phyloP scores from a whole-genome alignment of 1,140 invertebrate genomes.

The Ceratoteleas bidentatus region DNA sequence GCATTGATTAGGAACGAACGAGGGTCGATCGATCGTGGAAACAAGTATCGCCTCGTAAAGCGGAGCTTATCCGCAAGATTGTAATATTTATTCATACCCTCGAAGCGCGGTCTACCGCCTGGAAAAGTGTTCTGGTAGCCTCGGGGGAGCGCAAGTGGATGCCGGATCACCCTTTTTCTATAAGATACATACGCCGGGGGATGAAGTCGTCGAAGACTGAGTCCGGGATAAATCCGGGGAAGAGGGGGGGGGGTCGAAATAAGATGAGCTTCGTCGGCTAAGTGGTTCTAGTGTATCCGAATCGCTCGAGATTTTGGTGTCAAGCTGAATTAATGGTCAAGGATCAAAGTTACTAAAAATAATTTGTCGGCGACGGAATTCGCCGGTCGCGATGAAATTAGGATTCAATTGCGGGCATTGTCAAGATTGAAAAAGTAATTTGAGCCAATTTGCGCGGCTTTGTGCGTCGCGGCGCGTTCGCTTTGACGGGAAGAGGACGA shows the following conservation, averaged over 20 bases:
- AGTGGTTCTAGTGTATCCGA: constrained; percentile 68
- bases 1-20: constrained; percentile 57
- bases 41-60: constrained; percentile 80
- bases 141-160: constrained; percentile 77
- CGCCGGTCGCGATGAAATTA: constrained; percentile 28
- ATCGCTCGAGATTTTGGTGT: constrained; percentile 40
- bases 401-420: constrained; percentile 45
- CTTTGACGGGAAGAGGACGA: constrained; percentile 13
- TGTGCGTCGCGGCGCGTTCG: constrained; percentile 30
- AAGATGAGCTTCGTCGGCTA: constrained; percentile 69
- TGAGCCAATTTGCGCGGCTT: constrained; percentile 28
- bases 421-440: constrained; percentile 52
- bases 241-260: constrained; percentile 58
- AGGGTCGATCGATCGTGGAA: constrained; percentile 75
- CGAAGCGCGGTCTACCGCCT: constrained; percentile 70
- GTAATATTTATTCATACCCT: constrained; percentile 81
- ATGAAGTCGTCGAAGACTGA: constrained; percentile 64
- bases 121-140: constrained; percentile 78
- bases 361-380: constrained; percentile 20
- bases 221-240: constrained; percentile 59
- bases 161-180: constrained; percentile 77
- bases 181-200: constrained; percentile 65
- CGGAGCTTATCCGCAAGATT: constrained; percentile 79
- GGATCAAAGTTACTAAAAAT: constrained; percentile 5
- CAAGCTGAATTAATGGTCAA: constrained; percentile 16